phyloP scores from a whole-genome alignment of 2,797 vertebrate species.

The Nannoperca australis region DNA sequence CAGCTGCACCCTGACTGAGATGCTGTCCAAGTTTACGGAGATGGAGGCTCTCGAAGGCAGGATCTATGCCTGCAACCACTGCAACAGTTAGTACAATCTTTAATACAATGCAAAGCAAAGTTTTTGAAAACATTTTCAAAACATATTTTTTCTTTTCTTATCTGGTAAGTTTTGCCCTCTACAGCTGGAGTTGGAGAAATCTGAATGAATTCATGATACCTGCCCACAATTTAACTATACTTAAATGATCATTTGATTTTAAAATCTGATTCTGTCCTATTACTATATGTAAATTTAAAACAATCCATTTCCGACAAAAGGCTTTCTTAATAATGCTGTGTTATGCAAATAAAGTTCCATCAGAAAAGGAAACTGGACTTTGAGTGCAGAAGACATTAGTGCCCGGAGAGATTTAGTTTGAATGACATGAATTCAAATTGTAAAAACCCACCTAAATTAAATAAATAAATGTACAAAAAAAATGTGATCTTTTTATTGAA shows the following conservation, averaged over 20 bases:
- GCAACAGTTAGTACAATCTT: constrained; percentile 91
- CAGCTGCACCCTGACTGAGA: constrained; percentile 96
- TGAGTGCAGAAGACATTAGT: neutral
- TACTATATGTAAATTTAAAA: neutral
- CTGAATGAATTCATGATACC: constrained; percentile 2
- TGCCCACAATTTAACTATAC: neutral
- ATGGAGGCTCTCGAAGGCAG: constrained; percentile 97
- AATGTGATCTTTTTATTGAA: neutral
- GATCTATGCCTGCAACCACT: constrained; percentile 98
- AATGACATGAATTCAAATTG: neutral
- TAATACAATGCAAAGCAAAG: neutral
- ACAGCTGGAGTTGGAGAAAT: neutral
- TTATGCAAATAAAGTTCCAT: neutral
- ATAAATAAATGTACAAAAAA: neutral
- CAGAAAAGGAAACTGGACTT: neutral
- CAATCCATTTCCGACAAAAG: neutral
- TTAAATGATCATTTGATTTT: neutral
- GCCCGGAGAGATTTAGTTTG: neutral
- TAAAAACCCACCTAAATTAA: neutral
- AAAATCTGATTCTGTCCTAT: neutral
- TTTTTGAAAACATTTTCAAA: neutral
- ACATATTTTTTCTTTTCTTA: neutral
- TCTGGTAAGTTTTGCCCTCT: neutral
- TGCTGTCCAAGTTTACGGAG: constrained; percentile 99
- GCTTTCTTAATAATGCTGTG: neutral